Evolutionary conservation across 2,797 vertebrate species (phyloP).

Genomic region (Tarsius wallacei): DNA sequence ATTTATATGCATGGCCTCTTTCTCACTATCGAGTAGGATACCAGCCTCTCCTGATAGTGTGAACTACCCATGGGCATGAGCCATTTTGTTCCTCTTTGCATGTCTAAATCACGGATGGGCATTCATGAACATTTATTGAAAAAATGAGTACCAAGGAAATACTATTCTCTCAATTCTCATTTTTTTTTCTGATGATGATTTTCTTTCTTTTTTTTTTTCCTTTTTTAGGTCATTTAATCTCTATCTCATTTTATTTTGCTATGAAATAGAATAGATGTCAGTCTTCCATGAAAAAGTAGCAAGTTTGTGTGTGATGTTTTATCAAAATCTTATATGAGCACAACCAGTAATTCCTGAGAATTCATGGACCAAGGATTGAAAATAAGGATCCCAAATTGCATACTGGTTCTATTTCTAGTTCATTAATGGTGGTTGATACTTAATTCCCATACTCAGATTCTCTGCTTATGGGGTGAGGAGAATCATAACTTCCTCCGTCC

Average conservation of each 20-base stretch:
- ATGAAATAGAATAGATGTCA: background rate
- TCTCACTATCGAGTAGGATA: background rate
- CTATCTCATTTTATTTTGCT: background rate
- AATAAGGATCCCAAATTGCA: background rate
- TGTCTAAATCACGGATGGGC: background rate
- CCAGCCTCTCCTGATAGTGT: background rate
- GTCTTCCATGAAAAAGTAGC: constrained; percentile 3
- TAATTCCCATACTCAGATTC: background rate
- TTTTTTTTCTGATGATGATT: background rate
- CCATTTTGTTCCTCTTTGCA: background rate
- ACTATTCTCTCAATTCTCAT: background rate
- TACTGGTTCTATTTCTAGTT: background rate
- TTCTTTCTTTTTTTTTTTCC: background rate
- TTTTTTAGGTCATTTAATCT: background rate
- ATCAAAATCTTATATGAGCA: background rate
- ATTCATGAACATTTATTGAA: background rate
- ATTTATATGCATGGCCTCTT: background rate
- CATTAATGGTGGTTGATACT: background rate
- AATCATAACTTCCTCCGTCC: background rate
- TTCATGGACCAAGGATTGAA: background rate
- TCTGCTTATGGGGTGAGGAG: background rate
- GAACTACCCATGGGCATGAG: background rate
- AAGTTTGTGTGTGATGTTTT: background rate
- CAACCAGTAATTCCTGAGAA: constrained; percentile 10
- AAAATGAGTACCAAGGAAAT: background rate